Evolutionary conservation across 1,140 invertebrate genomes (phyloP).

Genomic region (Drosophila persimilis): DNA sequence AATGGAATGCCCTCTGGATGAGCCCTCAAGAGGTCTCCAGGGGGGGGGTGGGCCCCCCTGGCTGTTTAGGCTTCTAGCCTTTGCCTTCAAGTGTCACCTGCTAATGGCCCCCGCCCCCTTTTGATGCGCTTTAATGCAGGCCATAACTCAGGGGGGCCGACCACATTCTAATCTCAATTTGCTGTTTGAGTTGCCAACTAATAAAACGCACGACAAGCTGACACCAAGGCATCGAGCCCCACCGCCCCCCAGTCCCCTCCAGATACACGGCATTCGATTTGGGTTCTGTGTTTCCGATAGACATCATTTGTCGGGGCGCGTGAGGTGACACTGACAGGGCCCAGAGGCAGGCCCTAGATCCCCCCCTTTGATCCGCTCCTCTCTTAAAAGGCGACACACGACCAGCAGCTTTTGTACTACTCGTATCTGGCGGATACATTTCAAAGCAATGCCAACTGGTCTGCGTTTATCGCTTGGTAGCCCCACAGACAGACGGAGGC

Average conservation of each 20-base stretch:
- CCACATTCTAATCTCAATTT: constrained; percentile 63
- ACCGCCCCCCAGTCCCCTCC: too few species aligned
- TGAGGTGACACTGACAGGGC: constrained; percentile 50
- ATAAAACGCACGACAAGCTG: constrained; percentile 64
- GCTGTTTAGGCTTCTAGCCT: constrained; percentile 7
- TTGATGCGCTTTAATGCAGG: constrained; percentile 61
- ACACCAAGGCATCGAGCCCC: constrained; percentile 26
- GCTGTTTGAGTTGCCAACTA: constrained; percentile 71
- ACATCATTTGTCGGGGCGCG: constrained; percentile 45
- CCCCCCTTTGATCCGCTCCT: background rate
- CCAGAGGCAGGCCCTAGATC: background rate
- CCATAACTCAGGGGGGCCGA: constrained; percentile 64
- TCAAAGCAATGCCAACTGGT: constrained; percentile 72
- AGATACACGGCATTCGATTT: constrained; percentile 32
- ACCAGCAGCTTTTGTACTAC: constrained; percentile 37
- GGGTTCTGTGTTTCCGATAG: constrained; percentile 51
- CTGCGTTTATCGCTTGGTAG: constrained; percentile 73
- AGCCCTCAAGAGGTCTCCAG: background rate
- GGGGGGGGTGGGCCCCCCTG: constrained; percentile 19
- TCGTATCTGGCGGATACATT: constrained; percentile 74
- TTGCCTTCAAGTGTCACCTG: constrained; percentile 6
- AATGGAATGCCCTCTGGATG: constrained; percentile 1
- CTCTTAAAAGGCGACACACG: constrained; percentile 14
- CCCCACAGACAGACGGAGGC: constrained; percentile 33
- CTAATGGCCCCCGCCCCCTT: constrained; percentile 9